Percentiles rank a stretch among this genome's conserved stretches.
These are phyloP conservation scores for Umimayanthus chanpuru DNA, from an alignment of 92 coral and sea anemone genomes.

Conservation along the genomic window DNA sequence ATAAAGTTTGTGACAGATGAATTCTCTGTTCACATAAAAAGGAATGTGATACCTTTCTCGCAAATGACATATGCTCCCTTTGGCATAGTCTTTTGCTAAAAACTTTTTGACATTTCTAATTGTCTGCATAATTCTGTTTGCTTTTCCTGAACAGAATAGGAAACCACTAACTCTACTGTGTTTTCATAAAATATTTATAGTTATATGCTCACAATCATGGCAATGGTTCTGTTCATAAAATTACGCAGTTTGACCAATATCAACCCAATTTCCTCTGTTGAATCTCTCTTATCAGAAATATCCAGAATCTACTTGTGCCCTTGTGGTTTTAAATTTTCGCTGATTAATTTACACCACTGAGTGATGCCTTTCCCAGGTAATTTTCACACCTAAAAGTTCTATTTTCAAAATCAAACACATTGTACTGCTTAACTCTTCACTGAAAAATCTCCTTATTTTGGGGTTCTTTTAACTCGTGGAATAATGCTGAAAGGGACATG, in stretches of 20 bases:
- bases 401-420: too few species aligned
- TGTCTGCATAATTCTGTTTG: conserved; percentile 35
- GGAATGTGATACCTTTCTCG: conserved; percentile 21
- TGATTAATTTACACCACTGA: background rate
- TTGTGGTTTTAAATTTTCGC: background rate
- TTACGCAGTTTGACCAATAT: background rate
- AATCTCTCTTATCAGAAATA: background rate
- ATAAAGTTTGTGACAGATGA: conserved; percentile 28
- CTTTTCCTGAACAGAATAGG: conserved; percentile 35
- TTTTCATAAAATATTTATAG: conserved; percentile 24
- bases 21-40: background rate
- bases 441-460: too few species aligned
- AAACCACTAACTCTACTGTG: conserved; percentile 6
- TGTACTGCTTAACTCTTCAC: too few species aligned
- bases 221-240: background rate
- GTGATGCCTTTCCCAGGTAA: too few species aligned
- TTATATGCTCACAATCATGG: background rate
- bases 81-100: conserved; percentile 14
- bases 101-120: conserved; percentile 33
- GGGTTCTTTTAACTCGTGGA: too few species aligned
- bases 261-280: background rate
- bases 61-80: conserved; percentile 38
- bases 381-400: too few species aligned
- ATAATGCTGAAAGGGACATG: too few species aligned
- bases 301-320: background rate